Base-by-base conservation (phyloP, 2,113 vertebrate species). In the Turdus rufiventris region DNA sequence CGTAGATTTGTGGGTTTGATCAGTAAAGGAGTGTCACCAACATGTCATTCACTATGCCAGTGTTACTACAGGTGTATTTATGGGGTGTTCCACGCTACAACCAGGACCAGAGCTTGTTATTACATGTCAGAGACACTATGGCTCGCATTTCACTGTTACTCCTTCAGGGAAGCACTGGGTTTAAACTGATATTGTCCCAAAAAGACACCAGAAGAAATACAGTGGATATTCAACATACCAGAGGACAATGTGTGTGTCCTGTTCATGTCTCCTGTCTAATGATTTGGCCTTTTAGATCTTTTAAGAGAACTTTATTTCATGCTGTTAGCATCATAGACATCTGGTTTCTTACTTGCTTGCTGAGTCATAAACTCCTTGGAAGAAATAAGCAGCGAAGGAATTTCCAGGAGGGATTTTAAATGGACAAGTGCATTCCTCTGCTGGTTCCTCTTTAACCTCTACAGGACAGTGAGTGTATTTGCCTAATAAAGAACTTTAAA, bases 31-130 rank as follows among this genome's bases (percentile, higher is more conserved):
- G 29, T 9, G n/a, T 66, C 53, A 62, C 47, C 25, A 61, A 36
- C 0, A 2, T 13, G 53, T 57, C 24, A 2, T n/a, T 43, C 21
- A 2, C 20, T 18, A 29, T 18, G 7, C 17, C 26, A 15, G 8
- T 31, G 62, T 47, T 48, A 67, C 57, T 40, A 12, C 8, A 60
- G 31, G 12, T 40, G 56, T 48, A 43, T 74, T 74, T 66, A 43
- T 4, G 57, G 62, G 21, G 14, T 53, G 51, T 54, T 67, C 18
- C 48, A 53, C 18, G 18, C 13, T 7, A 18, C 28, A 19, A 18
- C 18, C 29, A 43, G 48, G 18, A 75, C 19, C 38, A 24, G 15
- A 74, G 14, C 7, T 89, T 65, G 9, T 48, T 43, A 21, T 68
- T 77, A 31, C 17, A 5, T 0, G 0, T 51, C 65, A 70, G 8